Base-by-base conservation (phyloP, 2,888 invertebrate species). In the Tetropium fuscum region DNA sequence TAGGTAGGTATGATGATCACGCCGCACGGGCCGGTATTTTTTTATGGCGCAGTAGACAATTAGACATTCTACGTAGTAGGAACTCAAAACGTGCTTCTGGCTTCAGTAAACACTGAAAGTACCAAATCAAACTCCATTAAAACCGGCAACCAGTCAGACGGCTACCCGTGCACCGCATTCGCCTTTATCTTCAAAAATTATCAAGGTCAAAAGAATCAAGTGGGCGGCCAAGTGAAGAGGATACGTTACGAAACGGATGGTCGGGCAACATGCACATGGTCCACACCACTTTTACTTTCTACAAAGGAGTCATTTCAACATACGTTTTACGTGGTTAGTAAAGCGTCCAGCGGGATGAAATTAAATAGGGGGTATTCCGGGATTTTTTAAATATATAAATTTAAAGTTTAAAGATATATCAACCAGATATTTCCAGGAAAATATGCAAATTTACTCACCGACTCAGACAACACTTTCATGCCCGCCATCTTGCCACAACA, bases 401-500 rank as follows among this genome's bases (percentile, higher is more conserved):
- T 2, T 34, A 15, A 13, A 15, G 19, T 48, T 10, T 48, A 48
- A 34, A 6, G 13, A 20, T n/a, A 36, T 7, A 36, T 48, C 36
- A 36, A 48, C 36, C 36, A 8, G 20, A 36, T 48, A 36, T 13
- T 48, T 36, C 16, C 20, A 13, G 36, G 36, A 48, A 54, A 60
- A 55, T 47, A 22, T 16, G 58, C 56, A 60, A 63, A 60, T 60
- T 57, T 61, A 74, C 78, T 74, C 69, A 78, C 78, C 78, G 78
- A 77, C 72, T 77, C 76, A 74, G 75, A 75, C 75, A 75, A 70
- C 73, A 74, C 71, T 68, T 63, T 65, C 66, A 70, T 63, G 61
- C 75, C 75, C 73, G 78, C 77, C 78, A 77, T 78, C 74, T 77
- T 78, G 72, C 72, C 74, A 73, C 71, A 69, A 74, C 73, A 72